phyloP scores from a whole-genome alignment of 2,888 invertebrate genomes.

The Agrilus biguttatus region DNA sequence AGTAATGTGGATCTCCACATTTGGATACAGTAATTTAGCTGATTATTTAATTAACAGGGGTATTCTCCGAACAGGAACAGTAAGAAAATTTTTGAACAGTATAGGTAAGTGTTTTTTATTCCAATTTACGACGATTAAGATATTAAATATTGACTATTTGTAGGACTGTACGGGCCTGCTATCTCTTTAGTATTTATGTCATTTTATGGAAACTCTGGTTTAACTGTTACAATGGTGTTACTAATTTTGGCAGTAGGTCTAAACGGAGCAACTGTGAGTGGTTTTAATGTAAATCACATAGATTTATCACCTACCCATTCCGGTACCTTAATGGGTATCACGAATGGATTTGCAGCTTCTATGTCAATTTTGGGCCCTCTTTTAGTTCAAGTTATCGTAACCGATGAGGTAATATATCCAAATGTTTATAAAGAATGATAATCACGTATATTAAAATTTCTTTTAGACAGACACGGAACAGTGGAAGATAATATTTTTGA shows the following conservation, averaged over 20 bases:
- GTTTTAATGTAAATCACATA: slow-evolving; percentile 67
- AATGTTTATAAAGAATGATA: too few species aligned
- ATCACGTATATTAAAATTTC: too few species aligned
- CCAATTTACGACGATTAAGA: too few species aligned
- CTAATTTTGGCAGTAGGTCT: slow-evolving; percentile 59
- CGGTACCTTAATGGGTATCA: slow-evolving; percentile 73
- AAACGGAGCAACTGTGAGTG: slow-evolving; percentile 61
- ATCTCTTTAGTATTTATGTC: slow-evolving; percentile 48
- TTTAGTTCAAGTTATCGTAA: slow-evolving; percentile 53
- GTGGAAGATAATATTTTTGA: too few species aligned
- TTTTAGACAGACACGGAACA: too few species aligned
- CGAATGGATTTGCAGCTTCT: slow-evolving; percentile 64
- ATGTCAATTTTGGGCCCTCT: slow-evolving; percentile 69
- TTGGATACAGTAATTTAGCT: slow-evolving; percentile 52
- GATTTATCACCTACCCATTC: slow-evolving; percentile 75
- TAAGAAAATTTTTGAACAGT: slow-evolving; percentile 53
- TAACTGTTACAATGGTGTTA: slow-evolving; percentile 42
- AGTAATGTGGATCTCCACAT: slow-evolving; percentile 55
- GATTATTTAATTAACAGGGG: slow-evolving; percentile 43
- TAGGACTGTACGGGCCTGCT: slow-evolving; percentile 57
- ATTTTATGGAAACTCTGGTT: slow-evolving; percentile 36
- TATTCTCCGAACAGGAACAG: slow-evolving; percentile 35
- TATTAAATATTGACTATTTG: slow-evolving; percentile 6
- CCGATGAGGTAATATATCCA: slow-evolving; percentile 56
- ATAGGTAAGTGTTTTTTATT: slow-evolving; percentile 35